Evolutionary conservation across 2,797 vertebrate genomes (phyloP), one percentile per base, ranked within the genome.

Genomic region (Cirrhinus molitorella): DNA sequence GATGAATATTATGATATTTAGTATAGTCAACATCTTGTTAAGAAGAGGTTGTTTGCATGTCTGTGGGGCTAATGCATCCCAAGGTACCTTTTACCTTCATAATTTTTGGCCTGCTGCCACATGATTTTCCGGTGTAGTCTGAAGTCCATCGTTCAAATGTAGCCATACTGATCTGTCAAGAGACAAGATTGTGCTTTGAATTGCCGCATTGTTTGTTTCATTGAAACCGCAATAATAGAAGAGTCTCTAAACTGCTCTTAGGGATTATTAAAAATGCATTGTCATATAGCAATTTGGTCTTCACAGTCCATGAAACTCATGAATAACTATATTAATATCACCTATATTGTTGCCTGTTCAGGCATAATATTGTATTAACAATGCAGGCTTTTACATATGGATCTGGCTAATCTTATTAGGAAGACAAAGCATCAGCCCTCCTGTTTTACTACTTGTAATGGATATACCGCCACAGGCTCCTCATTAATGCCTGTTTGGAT

Each of bases 291-390:
- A 90, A 89, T 90, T 90, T 90, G 57, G 86, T 87, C 87, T 88
- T 91, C 90, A 91, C 88, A 91, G 88, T 90, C 89, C 87, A 89
- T 87, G 85, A 90, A 89, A 89, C 85, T 88, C 86, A 89, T 91
- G 88, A 92, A 92, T 91, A 90, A 89, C 73, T 89, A 87, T 90
- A 92, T 91, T 74, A 91, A 91, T 90, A 89, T 91, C 85, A 91
- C 86, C 88, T 90, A 88, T 91, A 92, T 83, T 85, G 80, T 81
- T 85, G 85, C 71, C 87, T 83, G 79, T 89, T 91, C 85, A 82
- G 89, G 89, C 88, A 89, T 86, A 88, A 86, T 90, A 88, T 89
- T 91, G 82, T 88, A 88, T 82, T 86, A 88, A 88, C 89, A 90
- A 84, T 84, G 76, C 49, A 71, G 85, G 80, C 74, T 81, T 79